These are phyloP conservation scores for Setipinna tenuifilis DNA, from an alignment of 2,797 vertebrate genomes.

Conservation along the genomic window DNA sequence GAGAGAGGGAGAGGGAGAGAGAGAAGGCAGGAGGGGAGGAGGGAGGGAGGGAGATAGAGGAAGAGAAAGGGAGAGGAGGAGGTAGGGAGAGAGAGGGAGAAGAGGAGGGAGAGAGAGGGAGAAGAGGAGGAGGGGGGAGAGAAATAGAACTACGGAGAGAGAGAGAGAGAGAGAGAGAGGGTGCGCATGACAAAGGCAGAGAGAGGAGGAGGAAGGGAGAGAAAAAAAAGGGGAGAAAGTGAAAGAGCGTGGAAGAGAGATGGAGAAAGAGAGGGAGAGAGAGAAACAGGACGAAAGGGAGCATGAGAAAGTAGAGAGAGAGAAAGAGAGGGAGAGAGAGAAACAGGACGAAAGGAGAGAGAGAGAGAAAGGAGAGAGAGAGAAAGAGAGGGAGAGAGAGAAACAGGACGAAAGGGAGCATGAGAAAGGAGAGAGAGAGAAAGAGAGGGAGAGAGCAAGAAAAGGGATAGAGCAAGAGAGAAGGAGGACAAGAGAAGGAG, in stretches of 20 bases:
- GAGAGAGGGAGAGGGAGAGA: background rate
- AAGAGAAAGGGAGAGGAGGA: background rate
- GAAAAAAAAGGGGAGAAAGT: background rate
- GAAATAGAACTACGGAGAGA: background rate
- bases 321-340: too few relatives aligned
- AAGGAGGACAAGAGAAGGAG: too few relatives aligned
- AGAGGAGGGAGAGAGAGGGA: background rate
- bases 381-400: too few relatives aligned
- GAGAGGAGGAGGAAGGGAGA: background rate
- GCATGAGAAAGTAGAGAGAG: background rate
- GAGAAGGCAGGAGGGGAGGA: background rate
- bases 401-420: background rate
- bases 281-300: background rate
- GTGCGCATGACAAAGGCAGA: background rate
- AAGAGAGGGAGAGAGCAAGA: background rate
- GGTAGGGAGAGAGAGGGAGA: background rate
- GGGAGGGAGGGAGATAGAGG: background rate
- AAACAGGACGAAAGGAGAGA: too few relatives aligned
- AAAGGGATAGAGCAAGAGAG: too few relatives aligned
- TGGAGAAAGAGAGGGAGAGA: background rate
- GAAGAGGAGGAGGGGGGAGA: background rate
- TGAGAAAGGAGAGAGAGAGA: background rate
- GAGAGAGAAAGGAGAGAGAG: too few relatives aligned
- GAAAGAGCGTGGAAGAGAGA: background rate
- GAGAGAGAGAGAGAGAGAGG: background rate